A percentile compares a stretch with the other conserved stretches of the same genome.
phyloP scores from a whole-genome alignment of 2,113 vertebrate species.

The Crocuta crocuta region DNA sequence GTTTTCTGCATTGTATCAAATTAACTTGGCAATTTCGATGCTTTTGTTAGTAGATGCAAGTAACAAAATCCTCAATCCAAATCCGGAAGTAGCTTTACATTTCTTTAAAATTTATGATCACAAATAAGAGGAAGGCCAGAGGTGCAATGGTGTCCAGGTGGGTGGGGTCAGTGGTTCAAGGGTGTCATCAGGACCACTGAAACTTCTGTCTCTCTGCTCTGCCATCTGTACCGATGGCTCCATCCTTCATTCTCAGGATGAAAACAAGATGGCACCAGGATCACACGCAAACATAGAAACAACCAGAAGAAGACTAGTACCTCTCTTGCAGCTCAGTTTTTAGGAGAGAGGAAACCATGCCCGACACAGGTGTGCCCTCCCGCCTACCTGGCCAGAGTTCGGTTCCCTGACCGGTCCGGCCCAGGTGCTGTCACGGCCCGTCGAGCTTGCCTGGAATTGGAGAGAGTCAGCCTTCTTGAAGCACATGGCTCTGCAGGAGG shows the following conservation, averaged over 20 bases:
- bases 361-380: neutral
- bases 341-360: neutral
- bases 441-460: neutral
- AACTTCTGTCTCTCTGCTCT: neutral
- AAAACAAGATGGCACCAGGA: neutral
- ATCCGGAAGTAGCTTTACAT: neutral
- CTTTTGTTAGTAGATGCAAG: neutral
- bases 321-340: neutral
- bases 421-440: accelerated
- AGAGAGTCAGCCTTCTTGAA: neutral
- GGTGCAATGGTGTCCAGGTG: neutral
- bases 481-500: neutral
- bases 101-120: neutral
- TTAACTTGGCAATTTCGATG: neutral
- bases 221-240: neutral
- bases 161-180: neutral
- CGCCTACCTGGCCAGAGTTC: neutral
- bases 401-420: neutral
- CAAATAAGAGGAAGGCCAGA: neutral
- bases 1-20: neutral
- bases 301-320: neutral
- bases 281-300: neutral
- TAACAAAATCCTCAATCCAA: neutral
- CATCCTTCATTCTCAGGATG: neutral
- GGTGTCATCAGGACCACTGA: neutral